Evolutionary conservation across 1,140 invertebrate genomes (phyloP), one percentile per base, ranked within the genome.

Genomic region (Leptinotarsa undecemlineata): DNA sequence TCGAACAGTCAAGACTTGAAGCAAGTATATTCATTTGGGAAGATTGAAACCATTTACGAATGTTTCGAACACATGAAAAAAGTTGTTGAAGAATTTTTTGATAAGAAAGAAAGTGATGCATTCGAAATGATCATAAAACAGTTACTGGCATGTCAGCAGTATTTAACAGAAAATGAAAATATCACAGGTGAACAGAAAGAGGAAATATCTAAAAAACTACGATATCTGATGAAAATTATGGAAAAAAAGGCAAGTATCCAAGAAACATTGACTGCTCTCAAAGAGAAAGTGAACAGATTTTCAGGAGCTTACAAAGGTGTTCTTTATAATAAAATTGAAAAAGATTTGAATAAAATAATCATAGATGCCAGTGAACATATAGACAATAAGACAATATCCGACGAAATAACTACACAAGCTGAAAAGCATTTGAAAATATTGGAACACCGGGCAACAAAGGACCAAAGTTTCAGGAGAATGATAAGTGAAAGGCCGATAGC

Each of bases 261-360:
- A 74, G 23, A 23, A 3, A 72, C 75, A 66, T 33, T 80, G 60
- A 67, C 69, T 3, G 48, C 17, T 19, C 42, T 81, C 15, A 78
- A 74, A 57, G 78, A 76, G 4, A 78, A 79, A 76, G 77, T 81
- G 3, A 73, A 77, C 4, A 47, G 77, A 23, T 81, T 80, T 69
- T 75, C 76, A 48, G 80, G 80, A 13, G 74, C 75, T 13, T 80
- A 77, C 47, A 77, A 76, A 67, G 74, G 78, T 15, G 80, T 81
- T 1, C 33, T 78, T 20, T 81, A 79, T 23, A 81, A 78, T 19
- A 60, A 74, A 21, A 74, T 81, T n/a, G 80, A 81, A 57, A 71
- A 73, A 23, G 78, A 80, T 17, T 48, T 81, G 3, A 76, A 78
- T 63, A 77, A 73, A 33, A 69, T 75, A 61, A 68, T 81, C 2